Base-by-base conservation (phyloP, 2,888 invertebrate species). In the Epinotia bilunana region DNA sequence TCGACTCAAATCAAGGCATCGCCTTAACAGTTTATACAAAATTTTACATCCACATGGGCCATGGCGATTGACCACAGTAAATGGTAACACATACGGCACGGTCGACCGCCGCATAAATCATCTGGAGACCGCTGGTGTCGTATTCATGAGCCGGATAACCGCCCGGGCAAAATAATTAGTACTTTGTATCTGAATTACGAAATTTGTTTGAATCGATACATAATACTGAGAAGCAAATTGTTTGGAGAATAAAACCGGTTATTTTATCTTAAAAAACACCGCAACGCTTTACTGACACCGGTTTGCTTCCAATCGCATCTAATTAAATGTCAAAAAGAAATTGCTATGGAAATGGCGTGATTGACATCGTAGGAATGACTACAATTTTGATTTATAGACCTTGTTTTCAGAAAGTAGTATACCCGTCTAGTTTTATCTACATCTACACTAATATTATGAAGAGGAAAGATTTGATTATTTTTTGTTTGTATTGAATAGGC, bases 81-180 rank as follows among this genome's bases (percentile, higher is more conserved):
- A 57, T 23, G 57, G 57, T 62, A 9, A 62, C 39, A 62, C 43
- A 84, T 82, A 83, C 80, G 79, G 78, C 62, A 86, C 6, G 92
- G 92, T 92, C 90, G 88, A 90, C 84, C 80, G 80, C 80, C 82
- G 86, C 87, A 91, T 91, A 91, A 87, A 92, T 91, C 90, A 91
- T 87, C 88, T 85, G 82, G 82, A 80, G 83, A 84, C 88, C 89
- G 81, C 89, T 89, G 89, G 91, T 92, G 91, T 90, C 91, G 90
- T 92, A 92, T 93, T 93, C 92, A 92, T 92, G 91, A 92, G 90
- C 82, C 79, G 82, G 81, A 83, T 85, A 85, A 88, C 85, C 85
- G 87, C 84, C 79, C 79, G 80, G 78, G 74, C 76, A 82, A 83
- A 82, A 84, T 83, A 81, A 58, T 70, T 70, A 49, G 64, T 57